These are phyloP conservation scores for Anolis sagrei DNA, from an alignment of 2,113 vertebrate species.

Conservation along the genomic window DNA sequence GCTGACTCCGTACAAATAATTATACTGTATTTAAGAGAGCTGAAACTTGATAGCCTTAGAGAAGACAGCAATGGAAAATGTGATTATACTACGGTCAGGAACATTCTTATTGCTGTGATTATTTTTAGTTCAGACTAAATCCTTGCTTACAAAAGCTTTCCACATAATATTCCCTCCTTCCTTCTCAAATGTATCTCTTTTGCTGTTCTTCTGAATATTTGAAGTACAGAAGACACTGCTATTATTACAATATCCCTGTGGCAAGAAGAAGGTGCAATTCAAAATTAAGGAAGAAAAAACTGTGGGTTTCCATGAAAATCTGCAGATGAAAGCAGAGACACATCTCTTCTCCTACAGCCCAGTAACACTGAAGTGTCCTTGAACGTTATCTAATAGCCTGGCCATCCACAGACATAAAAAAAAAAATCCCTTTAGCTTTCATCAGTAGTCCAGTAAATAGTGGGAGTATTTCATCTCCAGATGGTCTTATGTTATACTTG, in stretches of 20 bases:
- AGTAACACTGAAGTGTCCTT: too few relatives aligned
- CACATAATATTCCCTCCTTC: conserved; percentile 39
- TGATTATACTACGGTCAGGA: conserved; percentile 59
- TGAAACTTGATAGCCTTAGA: conserved; percentile 58
- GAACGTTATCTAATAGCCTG: too few relatives aligned
- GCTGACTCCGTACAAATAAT: conserved; percentile 56
- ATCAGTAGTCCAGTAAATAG: too few relatives aligned
- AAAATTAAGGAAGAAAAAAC: background rate
- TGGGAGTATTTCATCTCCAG: too few relatives aligned
- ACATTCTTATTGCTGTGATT: conserved; percentile 64
- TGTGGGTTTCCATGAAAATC: background rate
- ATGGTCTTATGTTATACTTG: too few relatives aligned
- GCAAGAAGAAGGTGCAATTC: background rate
- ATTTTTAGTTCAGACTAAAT: conserved; percentile 48
- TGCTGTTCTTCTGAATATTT: background rate
- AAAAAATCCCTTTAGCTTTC: too few relatives aligned
- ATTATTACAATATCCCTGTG: background rate
- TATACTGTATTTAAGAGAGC: conserved; percentile 32
- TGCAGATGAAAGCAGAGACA: background rate
- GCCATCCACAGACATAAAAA: too few relatives aligned
- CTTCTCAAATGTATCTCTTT: conserved; percentile 47
- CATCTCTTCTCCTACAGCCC: too few relatives aligned
- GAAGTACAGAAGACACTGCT: conserved; percentile 24
- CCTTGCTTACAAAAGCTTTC: conserved; percentile 50
- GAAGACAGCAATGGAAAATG: conserved; percentile 68